Evolutionary conservation across 2,113 vertebrate genomes (phyloP).

Genomic region (Chrysochloris asiatica): DNA sequence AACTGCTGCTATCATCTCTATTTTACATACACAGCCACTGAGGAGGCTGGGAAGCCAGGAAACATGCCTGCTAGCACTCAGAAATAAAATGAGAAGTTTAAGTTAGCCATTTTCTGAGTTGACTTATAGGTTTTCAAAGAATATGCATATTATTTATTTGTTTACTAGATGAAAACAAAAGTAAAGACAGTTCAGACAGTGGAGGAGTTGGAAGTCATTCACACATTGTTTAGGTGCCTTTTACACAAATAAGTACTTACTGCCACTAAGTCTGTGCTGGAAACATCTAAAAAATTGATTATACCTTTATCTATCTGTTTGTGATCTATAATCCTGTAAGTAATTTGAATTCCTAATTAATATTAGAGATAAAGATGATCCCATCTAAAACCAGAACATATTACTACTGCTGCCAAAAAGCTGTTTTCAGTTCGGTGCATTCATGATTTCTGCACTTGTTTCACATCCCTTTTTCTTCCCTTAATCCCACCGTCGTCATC

Average conservation of each 20-base stretch:
- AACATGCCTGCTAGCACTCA: not conserved
- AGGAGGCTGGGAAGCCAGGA: not conserved
- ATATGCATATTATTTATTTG: not conserved
- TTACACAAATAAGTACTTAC: not conserved
- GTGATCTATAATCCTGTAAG: not conserved
- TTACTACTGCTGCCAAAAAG: not conserved
- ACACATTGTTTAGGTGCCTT: not conserved
- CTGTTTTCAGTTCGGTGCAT: not conserved
- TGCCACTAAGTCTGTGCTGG: not conserved
- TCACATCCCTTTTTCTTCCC: accelerated
- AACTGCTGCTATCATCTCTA: not conserved
- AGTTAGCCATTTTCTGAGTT: constrained; percentile 6
- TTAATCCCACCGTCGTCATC: accelerated
- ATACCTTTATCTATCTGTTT: not conserved
- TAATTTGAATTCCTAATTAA: not conserved
- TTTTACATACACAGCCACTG: not conserved
- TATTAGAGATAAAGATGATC: not conserved
- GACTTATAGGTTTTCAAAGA: not conserved
- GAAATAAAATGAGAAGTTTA: not conserved
- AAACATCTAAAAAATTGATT: not conserved
- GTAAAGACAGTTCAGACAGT: not conserved
- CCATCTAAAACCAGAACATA: not conserved
- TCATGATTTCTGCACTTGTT: not conserved
- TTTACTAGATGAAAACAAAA: not conserved
- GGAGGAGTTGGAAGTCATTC: not conserved